Conservation (phyloP, 37 sponge, comb jelly and placozoan genomes). For the Diacarnus erythraeanus region DNA sequence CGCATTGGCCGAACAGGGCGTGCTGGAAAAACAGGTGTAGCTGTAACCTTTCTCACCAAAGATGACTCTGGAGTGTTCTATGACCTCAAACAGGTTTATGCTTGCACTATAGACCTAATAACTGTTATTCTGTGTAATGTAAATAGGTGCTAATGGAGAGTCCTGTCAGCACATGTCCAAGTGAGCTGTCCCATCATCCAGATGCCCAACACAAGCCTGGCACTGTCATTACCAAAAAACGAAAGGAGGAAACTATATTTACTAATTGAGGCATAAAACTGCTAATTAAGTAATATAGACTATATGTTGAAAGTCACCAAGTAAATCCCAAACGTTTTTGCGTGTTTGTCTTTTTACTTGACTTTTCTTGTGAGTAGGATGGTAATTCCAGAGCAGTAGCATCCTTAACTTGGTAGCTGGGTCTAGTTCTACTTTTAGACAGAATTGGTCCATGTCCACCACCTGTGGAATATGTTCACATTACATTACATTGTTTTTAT, state of each 20-base stretch:
- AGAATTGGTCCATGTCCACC: constrained; percentile 77
- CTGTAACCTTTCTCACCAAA: constrained; percentile 90
- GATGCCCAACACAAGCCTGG: constrained; percentile 98
- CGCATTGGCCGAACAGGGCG: constrained; percentile 95
- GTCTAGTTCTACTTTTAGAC: constrained; percentile 38
- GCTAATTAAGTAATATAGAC: neutral
- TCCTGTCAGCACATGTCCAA: constrained; percentile 89
- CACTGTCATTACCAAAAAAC: constrained; percentile 78
- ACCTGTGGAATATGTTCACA: constrained; percentile 15
- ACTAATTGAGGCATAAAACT: constrained; percentile 29
- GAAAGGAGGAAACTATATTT: constrained; percentile 89
- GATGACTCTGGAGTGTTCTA: constrained; percentile 96
- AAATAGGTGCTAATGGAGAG: constrained; percentile 68
- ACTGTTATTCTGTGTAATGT: neutral
- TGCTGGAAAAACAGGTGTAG: constrained; percentile 95
- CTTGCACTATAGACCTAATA: neutral
- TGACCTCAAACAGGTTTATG: constrained; percentile 85
- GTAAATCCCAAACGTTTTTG: constrained; percentile 87
- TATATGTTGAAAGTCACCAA: constrained; percentile 23
- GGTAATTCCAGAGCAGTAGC: constrained; percentile 66
- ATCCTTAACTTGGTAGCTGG: constrained; percentile 75
- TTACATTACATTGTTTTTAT: neutral
- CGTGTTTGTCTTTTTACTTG: no score
- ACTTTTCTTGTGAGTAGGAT: constrained; percentile 54
- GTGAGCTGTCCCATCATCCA: constrained; percentile 92